These are phyloP conservation scores for Agonum fuliginosum DNA, from an alignment of 2,888 invertebrate species.

Conservation along the genomic window DNA sequence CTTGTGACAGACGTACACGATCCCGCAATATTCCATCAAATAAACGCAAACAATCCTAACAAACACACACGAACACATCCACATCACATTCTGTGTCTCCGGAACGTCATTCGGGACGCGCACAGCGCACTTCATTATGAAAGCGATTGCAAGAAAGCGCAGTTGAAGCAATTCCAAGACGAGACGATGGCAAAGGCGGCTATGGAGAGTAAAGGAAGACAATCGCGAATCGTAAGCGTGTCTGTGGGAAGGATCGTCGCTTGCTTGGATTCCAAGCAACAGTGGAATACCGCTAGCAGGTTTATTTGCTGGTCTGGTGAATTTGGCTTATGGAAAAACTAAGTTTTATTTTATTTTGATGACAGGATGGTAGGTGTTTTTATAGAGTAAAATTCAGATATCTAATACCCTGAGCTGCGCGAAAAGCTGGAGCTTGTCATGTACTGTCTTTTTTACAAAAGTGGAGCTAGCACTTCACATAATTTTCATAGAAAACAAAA, in stretches of 20 bases:
- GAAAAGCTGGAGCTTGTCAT: too few species aligned
- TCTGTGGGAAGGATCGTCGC: background rate
- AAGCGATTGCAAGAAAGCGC: conserved; percentile 69
- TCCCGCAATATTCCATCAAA: conserved; percentile 73
- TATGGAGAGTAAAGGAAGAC: conserved; percentile 8
- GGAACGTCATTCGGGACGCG: conserved; percentile 56
- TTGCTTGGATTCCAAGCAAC: conserved; percentile 4
- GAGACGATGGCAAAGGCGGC: background rate
- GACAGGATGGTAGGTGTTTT: too few species aligned
- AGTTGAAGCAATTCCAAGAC: conserved; percentile 70
- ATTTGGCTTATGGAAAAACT: too few species aligned
- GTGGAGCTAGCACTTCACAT: too few species aligned
- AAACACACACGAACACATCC: background rate
- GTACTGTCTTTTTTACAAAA: too few species aligned
- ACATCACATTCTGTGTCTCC: conserved; percentile 60
- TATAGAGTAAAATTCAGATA: too few species aligned
- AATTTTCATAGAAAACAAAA: too few species aligned
- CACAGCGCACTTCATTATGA: conserved; percentile 68
- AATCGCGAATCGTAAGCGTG: background rate
- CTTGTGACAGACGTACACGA: conserved; percentile 24
- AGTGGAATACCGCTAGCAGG: background rate
- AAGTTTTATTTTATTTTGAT: too few species aligned
- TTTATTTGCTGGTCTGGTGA: too few species aligned
- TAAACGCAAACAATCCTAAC: conserved; percentile 66
- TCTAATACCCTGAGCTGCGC: too few species aligned